Percentiles rank a stretch among this genome's conserved stretches.
These are phyloP conservation scores for Ceraclea dissimilis DNA, from an alignment of 2,888 invertebrate genomes.

Conservation along the genomic window DNA sequence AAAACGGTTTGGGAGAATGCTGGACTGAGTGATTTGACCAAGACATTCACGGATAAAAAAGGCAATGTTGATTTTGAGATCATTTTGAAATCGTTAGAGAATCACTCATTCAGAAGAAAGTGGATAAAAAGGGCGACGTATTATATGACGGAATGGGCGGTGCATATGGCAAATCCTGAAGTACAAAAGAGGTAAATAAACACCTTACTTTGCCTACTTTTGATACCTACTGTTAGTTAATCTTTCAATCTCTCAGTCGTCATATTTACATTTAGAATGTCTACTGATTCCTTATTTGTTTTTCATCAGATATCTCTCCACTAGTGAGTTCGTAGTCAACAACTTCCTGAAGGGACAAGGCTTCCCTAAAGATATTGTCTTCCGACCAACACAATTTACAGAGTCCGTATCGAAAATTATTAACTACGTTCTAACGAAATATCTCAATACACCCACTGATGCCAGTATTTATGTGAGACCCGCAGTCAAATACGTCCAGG, in stretches of 20 bases:
- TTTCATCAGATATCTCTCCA: conserved; percentile 56
- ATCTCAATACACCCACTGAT: conserved; percentile 63
- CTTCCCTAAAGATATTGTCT: conserved; percentile 60
- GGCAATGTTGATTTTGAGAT: conserved; percentile 65
- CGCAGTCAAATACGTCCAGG: conserved; percentile 62
- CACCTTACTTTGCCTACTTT: too few relatives aligned
- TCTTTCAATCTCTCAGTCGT: conserved; percentile 16
- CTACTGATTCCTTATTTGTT: too few relatives aligned
- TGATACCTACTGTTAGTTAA: too few relatives aligned
- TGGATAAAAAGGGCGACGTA: conserved; percentile 73
- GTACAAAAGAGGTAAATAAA: conserved; percentile 69
- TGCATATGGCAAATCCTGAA: conserved; percentile 66
- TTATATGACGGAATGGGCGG: conserved; percentile 66
- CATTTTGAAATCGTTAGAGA: conserved; percentile 71
- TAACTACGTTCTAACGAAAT: conserved; percentile 61
- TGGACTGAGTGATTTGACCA: conserved; percentile 61
- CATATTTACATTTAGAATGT: conserved; percentile 4
- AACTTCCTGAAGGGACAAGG: conserved; percentile 69
- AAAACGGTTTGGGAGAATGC: conserved; percentile 65
- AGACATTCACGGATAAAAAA: conserved; percentile 58
- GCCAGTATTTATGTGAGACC: conserved; percentile 69
- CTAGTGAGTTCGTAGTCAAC: conserved; percentile 64
- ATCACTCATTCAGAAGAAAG: conserved; percentile 68
- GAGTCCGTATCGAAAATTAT: conserved; percentile 62
- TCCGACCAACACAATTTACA: conserved; percentile 60